Base-by-base conservation (phyloP, 2,888 invertebrate genomes). In the Seira ritae region DNA sequence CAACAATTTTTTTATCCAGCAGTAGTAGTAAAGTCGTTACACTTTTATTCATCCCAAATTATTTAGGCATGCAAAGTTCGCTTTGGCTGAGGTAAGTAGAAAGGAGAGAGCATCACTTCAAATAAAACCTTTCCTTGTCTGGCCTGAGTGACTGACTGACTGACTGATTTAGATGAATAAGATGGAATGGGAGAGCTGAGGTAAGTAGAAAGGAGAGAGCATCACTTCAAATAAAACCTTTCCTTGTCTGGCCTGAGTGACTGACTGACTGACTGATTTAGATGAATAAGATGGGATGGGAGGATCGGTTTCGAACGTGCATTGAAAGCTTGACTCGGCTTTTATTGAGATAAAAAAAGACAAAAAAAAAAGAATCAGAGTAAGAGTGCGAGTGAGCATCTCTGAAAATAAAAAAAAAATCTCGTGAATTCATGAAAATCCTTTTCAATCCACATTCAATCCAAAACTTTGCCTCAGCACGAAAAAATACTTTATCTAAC, bases 251-350 rank as follows among this genome's bases (percentile, higher is more conserved):
- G 65, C 71, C 69, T 66, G 31, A 31, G 31, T 74, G 74, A 60
- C 62, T 80, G 20, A 65, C 19, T 76, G 75, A 46, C 76, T 82
- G 71, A 75, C 81, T 81, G 75, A 77, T 79, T 76, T 69, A 82
- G 80, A 86, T 84, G 84, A 84, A 84, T 84, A 81, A 80, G 84
- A 84, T 84, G 84, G 86, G 84, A 82, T 85, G 84, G 84, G 84
- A 84, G 84, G 84, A 84, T 84, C 84, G 75, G 68, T 84, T 86
- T 85, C 84, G 77, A 77, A 85, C 84, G 85, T 86, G 85, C 79
- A 82, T 74, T 68, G 85, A 84, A 84, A 78, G 66, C 65, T 78
- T 77, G 70, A 76, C 66, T 79, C 73, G 46, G 31, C 31, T 60
- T 62, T 73, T 17, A 23, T 17, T 62, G 17, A 17, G 15, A 55